Percentiles rank a stretch among this genome's conserved stretches.
phyloP scores from a whole-genome alignment of 2,888 invertebrate species.

The Aphelenchoides bicaudatus region DNA sequence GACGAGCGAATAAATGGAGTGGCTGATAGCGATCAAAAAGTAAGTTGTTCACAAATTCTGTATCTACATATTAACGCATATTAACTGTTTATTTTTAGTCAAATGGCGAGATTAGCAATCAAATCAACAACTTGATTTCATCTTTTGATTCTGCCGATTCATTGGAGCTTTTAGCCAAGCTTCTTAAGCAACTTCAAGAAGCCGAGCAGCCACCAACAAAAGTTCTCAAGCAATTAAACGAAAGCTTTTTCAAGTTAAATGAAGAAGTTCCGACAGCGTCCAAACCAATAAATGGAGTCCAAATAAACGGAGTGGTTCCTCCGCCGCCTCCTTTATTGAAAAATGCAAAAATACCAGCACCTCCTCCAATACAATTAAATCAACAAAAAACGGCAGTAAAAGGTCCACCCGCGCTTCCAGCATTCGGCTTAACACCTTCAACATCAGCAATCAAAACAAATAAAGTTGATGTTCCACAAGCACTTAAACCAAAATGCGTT shows the following conservation, averaged over 20 bases:
- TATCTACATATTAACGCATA: no score
- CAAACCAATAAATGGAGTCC: slow-evolving; percentile 4
- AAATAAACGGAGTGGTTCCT: slow-evolving; percentile 28
- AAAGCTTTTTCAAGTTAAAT: background rate
- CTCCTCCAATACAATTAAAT: slow-evolving; percentile 54
- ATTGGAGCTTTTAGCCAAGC: background rate
- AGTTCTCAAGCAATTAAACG: background rate
- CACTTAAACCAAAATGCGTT: slow-evolving; percentile 81
- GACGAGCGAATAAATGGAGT: no score
- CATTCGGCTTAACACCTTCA: slow-evolving; percentile 29
- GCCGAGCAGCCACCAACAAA: slow-evolving; percentile 12
- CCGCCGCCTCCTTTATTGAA: slow-evolving; percentile 21
- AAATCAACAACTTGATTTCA: background rate
- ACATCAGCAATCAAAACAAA: slow-evolving; percentile 29
- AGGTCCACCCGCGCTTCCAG: slow-evolving; percentile 30
- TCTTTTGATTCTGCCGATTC: background rate
- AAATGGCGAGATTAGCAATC: background rate
- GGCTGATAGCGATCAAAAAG: no score
- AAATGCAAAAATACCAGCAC: slow-evolving; percentile 24
- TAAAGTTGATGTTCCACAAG: slow-evolving; percentile 41
- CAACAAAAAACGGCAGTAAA: background rate
- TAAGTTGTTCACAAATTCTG: no score
- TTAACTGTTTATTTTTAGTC: background rate
- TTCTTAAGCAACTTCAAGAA: background rate
- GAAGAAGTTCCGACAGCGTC: background rate